phyloP scores from a whole-genome alignment of 2,888 invertebrate species.

The Pandemis cinnamomeana region DNA sequence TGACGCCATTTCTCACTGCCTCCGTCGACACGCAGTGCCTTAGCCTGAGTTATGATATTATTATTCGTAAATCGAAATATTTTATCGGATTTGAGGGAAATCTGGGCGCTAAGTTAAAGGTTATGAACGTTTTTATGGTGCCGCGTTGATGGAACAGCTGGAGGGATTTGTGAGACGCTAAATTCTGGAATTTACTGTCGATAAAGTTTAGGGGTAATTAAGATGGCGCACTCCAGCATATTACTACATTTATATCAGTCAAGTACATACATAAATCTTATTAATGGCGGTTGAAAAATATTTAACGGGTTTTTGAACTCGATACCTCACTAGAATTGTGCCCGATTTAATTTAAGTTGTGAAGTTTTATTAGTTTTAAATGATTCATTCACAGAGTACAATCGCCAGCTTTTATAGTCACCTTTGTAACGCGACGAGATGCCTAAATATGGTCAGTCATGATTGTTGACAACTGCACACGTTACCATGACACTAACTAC shows the following conservation, averaged over 20 bases:
- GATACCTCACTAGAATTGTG: not conserved
- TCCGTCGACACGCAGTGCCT: conserved; percentile 42
- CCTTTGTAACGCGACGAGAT: too few relatives aligned
- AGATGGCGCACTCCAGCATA: not conserved
- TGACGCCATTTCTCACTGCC: conserved; percentile 49
- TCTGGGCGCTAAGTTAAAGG: conserved; percentile 12
- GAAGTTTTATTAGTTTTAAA: not conserved
- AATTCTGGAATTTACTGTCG: not conserved
- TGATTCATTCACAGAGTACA: too few relatives aligned
- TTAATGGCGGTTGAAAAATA: not conserved
- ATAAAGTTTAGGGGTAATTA: not conserved
- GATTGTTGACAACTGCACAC: too few relatives aligned
- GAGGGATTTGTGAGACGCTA: not conserved
- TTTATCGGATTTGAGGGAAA: conserved; percentile 32
- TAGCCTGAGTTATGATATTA: conserved; percentile 38
- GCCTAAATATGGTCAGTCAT: too few relatives aligned
- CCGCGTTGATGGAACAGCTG: conserved; percentile 11
- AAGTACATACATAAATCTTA: not conserved
- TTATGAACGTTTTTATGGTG: conserved; percentile 19
- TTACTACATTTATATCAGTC: not conserved
- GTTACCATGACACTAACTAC: too few relatives aligned
- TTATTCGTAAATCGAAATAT: conserved; percentile 41
- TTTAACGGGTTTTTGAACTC: not conserved
- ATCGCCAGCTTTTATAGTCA: too few relatives aligned
- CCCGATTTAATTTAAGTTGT: not conserved